These are phyloP conservation scores for Talpa occidentalis DNA, from an alignment of 2,113 vertebrate species.

Conservation along the genomic window DNA sequence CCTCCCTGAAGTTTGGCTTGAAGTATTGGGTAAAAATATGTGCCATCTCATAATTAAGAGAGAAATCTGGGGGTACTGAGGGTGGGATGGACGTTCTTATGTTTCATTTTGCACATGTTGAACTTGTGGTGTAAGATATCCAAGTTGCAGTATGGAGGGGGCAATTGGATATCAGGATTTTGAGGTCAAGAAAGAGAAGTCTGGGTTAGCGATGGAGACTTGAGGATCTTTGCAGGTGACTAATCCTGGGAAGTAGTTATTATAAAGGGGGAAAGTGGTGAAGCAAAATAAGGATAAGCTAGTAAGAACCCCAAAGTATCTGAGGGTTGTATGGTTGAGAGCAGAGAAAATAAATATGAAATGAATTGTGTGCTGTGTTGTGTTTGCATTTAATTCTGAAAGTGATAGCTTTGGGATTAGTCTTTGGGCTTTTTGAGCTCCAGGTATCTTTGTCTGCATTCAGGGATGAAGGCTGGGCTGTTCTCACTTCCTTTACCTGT, in stretches of 20 bases:
- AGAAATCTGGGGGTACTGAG: neutral
- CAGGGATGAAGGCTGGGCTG: neutral
- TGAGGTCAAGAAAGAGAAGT: neutral
- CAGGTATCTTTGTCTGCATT: neutral
- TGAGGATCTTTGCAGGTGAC: neutral
- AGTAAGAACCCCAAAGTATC: neutral
- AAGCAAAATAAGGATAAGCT: neutral
- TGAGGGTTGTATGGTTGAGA: neutral
- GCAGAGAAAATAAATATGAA: neutral
- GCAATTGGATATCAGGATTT: slow-evolving; percentile 37
- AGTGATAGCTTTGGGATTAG: neutral
- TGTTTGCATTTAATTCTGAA: slow-evolving; percentile 27
- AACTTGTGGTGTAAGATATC: slow-evolving; percentile 23
- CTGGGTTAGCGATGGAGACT: neutral
- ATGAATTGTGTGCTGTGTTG: neutral
- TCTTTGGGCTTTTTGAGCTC: neutral
- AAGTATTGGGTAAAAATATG: neutral
- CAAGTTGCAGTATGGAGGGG: neutral
- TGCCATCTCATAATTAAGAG: slow-evolving; percentile 4
- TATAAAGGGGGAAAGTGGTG: neutral
- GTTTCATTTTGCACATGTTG: slow-evolving; percentile 6
- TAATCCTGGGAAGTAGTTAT: neutral
- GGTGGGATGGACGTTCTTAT: neutral
- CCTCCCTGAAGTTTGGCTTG: neutral
- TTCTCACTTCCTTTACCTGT: neutral